Conservation (phyloP, 1,140 invertebrate genomes). For the Heliconius nattereri region DNA sequence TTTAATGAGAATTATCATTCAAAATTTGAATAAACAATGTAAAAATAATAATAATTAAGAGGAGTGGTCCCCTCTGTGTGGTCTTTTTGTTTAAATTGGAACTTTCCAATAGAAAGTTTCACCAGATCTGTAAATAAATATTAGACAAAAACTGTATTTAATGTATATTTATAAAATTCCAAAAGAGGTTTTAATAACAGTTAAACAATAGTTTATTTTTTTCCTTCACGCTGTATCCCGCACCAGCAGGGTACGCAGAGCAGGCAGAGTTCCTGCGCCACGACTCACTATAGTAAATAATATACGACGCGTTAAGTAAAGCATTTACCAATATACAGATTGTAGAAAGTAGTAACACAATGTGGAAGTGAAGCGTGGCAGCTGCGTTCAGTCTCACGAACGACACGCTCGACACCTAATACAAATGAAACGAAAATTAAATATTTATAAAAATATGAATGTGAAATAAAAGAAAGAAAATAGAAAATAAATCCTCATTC, state of each 20-base stretch:
- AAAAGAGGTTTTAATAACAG: too few species aligned
- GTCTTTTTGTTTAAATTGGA: neutral
- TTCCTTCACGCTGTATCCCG: too few species aligned
- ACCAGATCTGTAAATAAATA: neutral
- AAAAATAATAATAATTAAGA: neutral
- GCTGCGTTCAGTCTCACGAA: slow-evolving; percentile 8
- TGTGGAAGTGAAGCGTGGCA: slow-evolving; percentile 14
- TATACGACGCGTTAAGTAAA: neutral
- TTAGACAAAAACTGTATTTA: too few species aligned
- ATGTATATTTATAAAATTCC: too few species aligned
- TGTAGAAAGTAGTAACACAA: slow-evolving; percentile 9
- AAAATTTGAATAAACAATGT: neutral
- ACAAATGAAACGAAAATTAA: neutral
- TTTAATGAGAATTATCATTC: neutral
- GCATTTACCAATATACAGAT: slow-evolving; percentile 13
- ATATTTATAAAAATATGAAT: too few species aligned
- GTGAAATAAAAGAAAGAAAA: too few species aligned
- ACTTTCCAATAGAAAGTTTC: neutral
- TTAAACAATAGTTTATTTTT: too few species aligned
- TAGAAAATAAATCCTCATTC: too few species aligned
- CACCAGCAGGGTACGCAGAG: too few species aligned
- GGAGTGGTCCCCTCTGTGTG: neutral
- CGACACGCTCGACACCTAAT: slow-evolving; percentile 23
- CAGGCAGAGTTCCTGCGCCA: too few species aligned
- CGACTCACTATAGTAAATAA: too few species aligned